Percentiles rank a stretch among this genome's conserved stretches.
Evolutionary conservation across 92 coral and sea anemone species (phyloP).

Genomic region (Umimayanthus kanabou): DNA sequence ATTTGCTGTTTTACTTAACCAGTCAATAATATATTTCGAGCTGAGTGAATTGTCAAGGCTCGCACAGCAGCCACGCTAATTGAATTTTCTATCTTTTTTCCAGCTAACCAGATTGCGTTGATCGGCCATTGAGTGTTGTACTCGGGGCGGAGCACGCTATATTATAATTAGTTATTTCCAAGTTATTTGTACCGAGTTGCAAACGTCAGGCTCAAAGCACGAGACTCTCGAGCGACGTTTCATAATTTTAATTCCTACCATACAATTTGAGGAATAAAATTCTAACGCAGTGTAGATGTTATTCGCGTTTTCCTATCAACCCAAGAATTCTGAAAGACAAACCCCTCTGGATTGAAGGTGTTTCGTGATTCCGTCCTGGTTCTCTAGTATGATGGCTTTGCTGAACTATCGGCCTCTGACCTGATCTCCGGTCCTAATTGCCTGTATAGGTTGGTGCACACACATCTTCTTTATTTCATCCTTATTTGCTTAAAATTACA

Average conservation of each 20-base stretch:
- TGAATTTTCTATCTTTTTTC: not conserved
- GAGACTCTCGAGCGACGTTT: not conserved
- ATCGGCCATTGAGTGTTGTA: not conserved
- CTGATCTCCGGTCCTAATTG: not conserved
- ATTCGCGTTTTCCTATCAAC: not conserved
- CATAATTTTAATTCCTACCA: not conserved
- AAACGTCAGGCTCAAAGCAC: not conserved
- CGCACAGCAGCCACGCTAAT: not conserved
- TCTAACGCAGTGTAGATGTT: too few relatives aligned
- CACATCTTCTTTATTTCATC: too few relatives aligned
- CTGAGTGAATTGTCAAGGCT: not conserved
- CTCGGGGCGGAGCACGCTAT: not conserved
- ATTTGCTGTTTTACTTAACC: not conserved
- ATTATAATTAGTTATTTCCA: not conserved
- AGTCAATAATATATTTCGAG: not conserved
- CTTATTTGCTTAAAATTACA: too few relatives aligned
- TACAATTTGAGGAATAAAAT: not conserved
- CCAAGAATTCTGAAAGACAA: not conserved
- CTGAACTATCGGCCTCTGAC: constrained; percentile 15
- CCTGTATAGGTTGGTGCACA: not conserved
- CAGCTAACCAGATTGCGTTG: not conserved
- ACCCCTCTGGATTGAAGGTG: not conserved
- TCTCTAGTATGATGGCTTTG: not conserved
- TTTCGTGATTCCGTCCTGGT: constrained; percentile 9
- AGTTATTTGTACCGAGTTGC: not conserved